Percentiles rank a stretch among this genome's conserved stretches.
phyloP scores from a whole-genome alignment of 2,797 vertebrate species.

The Phylloscopus collybita region DNA sequence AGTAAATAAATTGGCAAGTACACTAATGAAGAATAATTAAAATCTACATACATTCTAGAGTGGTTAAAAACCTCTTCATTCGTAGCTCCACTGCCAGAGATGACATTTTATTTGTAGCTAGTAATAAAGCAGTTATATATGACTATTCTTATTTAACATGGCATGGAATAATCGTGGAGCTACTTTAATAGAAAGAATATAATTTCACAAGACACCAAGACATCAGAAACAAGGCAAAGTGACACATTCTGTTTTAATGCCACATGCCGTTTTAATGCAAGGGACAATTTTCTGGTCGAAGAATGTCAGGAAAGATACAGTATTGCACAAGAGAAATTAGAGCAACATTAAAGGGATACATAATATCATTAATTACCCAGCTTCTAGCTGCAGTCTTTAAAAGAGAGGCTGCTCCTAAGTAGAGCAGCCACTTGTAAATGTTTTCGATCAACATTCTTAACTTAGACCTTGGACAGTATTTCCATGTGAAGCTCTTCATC shows the following conservation, averaged over 20 bases:
- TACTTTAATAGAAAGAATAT: neutral
- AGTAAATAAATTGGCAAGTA: neutral
- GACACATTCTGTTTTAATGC: rapidly evolving
- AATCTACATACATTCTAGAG: neutral
- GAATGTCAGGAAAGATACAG: neutral
- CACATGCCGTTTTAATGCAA: neutral
- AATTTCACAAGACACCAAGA: neutral
- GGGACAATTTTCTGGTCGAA: neutral
- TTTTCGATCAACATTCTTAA: neutral
- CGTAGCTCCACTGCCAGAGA: neutral
- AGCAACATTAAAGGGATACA: neutral
- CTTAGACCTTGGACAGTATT: neutral
- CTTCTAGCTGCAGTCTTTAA: neutral
- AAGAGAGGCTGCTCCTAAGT: neutral
- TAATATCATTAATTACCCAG: neutral
- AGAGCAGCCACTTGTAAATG: neutral
- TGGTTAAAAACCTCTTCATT: neutral
- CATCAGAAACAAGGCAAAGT: neutral
- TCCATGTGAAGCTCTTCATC: neutral
- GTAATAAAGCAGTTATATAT: neutral
- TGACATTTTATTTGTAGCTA: neutral
- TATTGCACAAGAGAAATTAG: neutral
- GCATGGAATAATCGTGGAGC: neutral
- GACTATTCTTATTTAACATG: neutral
- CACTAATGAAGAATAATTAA: neutral